Percentiles rank a stretch among this genome's conserved stretches.
These are phyloP conservation scores for Echinarachnius parma DNA, from an alignment of 53 echinoderm and acorn worm species.

Conservation along the genomic window DNA sequence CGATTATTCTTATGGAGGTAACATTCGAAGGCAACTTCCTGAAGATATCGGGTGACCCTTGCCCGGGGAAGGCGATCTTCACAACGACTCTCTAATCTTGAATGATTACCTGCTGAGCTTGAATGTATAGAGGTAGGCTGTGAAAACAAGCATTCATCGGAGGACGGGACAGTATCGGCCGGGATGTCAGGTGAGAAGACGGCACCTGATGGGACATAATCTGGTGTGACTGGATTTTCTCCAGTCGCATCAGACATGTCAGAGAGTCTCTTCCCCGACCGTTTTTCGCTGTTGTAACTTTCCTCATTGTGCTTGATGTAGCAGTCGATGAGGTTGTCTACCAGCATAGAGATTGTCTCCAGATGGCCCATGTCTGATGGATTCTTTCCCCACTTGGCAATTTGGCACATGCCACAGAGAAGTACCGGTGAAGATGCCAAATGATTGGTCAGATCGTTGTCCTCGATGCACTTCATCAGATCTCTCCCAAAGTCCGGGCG, in stretches of 20 bases:
- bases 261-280: no score
- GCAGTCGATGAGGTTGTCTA: not conserved
- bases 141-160: no score
- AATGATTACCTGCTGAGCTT: no score
- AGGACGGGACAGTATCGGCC: no score
- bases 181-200: not conserved
- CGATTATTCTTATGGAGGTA: not conserved
- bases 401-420: not conserved
- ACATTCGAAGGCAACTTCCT: not conserved
- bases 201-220: no score
- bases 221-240: no score
- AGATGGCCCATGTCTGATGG: not conserved
- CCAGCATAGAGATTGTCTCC: not conserved
- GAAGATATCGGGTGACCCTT: not conserved
- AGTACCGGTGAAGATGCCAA: not conserved
- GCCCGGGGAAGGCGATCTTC: not conserved
- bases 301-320: not conserved
- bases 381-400: not conserved
- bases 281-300: not conserved
- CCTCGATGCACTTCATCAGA: not conserved
- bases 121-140: no score
- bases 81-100: no score
- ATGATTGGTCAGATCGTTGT: not conserved
- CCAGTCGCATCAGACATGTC: no score
- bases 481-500: not conserved